Conservation (phyloP, 2,797 vertebrate genomes). For the Phyllotis vaccarum region DNA sequence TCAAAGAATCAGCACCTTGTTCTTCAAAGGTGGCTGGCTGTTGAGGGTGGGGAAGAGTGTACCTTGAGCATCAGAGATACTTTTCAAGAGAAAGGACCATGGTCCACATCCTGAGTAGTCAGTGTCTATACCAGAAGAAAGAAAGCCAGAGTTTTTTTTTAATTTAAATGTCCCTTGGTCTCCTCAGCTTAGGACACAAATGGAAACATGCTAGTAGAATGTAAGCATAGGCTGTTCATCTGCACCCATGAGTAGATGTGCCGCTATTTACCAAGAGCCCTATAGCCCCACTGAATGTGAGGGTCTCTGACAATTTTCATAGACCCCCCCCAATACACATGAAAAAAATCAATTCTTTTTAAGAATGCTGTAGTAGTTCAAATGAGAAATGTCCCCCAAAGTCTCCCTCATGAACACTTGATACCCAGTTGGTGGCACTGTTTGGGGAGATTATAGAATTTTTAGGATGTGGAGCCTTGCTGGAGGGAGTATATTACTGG, state of each 20-base stretch:
- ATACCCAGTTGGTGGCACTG: background rate
- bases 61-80: background rate
- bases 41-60: background rate
- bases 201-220: background rate
- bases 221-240: background rate
- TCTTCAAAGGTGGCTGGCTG: background rate
- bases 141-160: background rate
- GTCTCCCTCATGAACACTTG: background rate
- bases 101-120: background rate
- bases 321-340: background rate
- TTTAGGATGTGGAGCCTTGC: background rate
- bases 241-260: background rate
- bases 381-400: background rate
- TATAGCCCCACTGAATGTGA: background rate
- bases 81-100: background rate
- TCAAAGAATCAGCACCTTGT: background rate
- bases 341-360: background rate
- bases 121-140: background rate
- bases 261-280: accelerated
- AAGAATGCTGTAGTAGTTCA: background rate
- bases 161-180: background rate
- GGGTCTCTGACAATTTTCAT: background rate
- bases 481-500: background rate
- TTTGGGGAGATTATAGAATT: background rate
- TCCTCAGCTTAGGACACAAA: background rate